These are phyloP conservation scores for Cerastoderma edule DNA, from an alignment of 2,888 invertebrate species.

Conservation along the genomic window DNA sequence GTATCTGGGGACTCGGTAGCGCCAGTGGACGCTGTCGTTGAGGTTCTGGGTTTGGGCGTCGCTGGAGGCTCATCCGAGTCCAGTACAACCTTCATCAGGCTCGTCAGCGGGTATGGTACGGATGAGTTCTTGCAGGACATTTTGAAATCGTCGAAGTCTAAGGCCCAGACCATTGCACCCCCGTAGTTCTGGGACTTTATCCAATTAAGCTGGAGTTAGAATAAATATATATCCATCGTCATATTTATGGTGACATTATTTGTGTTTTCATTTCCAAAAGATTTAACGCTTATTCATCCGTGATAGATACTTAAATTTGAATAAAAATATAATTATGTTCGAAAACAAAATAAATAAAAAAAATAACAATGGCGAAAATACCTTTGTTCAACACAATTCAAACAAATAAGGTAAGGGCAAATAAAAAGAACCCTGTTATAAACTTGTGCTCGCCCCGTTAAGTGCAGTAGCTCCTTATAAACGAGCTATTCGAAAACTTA, in stretches of 20 bases:
- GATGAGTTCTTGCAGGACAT: conserved; percentile 30
- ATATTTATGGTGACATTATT: not conserved
- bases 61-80: not conserved
- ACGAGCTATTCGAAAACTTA: too few relatives aligned
- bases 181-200: conserved; percentile 46
- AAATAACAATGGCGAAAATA: too few relatives aligned
- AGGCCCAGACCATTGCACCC: conserved; percentile 65
- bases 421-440: too few relatives aligned
- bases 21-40: not conserved
- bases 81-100: not conserved
- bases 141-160: conserved; percentile 61
- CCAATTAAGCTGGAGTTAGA: conserved; percentile 41
- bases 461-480: too few relatives aligned
- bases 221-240: not conserved
- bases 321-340: not conserved
- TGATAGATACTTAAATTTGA: not conserved
- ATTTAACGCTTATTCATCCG: not conserved
- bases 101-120: not conserved
- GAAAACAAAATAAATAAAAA: not conserved
- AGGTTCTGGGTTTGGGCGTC: not conserved
- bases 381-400: too few relatives aligned
- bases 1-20: not conserved
- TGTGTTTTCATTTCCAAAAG: not conserved
- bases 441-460: too few relatives aligned
- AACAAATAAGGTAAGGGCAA: too few relatives aligned